These are phyloP conservation scores for Lepidochrysops patricia DNA, from an alignment of 2,888 invertebrate species.

Conservation along the genomic window DNA sequence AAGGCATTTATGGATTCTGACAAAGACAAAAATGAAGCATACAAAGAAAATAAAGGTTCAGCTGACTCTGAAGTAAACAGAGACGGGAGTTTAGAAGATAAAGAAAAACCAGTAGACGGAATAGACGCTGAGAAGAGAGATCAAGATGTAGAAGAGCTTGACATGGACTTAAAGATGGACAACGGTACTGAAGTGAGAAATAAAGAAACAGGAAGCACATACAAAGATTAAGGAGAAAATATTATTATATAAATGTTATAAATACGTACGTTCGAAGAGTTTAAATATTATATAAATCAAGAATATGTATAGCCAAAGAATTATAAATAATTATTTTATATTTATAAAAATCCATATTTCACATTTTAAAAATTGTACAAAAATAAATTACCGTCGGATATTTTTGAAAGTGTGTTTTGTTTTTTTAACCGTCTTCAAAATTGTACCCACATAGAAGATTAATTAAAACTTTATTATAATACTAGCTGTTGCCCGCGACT, in stretches of 20 bases:
- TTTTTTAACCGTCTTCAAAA: background rate
- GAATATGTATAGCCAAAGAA: slow-evolving; percentile 8
- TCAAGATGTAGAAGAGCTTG: background rate
- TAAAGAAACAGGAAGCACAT: background rate
- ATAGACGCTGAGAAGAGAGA: background rate
- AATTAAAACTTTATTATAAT: no score
- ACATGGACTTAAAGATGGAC: background rate
- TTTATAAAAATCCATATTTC: slow-evolving; percentile 3
- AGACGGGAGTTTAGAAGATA: background rate
- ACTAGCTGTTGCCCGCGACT: no score
- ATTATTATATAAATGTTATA: background rate
- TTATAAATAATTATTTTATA: slow-evolving; percentile 10
- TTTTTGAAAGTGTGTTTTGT: background rate
- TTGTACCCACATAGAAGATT: no score
- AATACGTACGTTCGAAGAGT: background rate
- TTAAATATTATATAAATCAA: slow-evolving; percentile 1
- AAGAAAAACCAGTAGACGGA: background rate
- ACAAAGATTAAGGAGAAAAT: background rate
- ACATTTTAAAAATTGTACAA: slow-evolving; percentile 12
- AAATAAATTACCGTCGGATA: slow-evolving; percentile 10
- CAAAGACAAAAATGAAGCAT: background rate
- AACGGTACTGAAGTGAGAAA: background rate
- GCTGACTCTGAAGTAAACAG: background rate
- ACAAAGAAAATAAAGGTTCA: background rate
- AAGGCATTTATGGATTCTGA: background rate